These are phyloP conservation scores for Amphibalanus amphitrite DNA, from an alignment of 1,140 invertebrate species.

Conservation along the genomic window DNA sequence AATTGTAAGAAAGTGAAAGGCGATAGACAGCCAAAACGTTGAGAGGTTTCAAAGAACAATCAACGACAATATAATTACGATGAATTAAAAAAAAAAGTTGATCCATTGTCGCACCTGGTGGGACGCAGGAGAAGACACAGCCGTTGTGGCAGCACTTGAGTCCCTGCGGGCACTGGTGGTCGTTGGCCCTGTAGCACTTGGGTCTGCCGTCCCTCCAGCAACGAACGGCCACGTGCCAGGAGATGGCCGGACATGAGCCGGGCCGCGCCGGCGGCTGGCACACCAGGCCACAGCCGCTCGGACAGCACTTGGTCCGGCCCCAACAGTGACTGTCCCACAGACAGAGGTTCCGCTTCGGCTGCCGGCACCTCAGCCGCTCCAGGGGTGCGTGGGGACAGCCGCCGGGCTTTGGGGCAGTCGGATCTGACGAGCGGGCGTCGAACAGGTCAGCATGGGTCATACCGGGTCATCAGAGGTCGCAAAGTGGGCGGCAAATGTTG, in stretches of 20 bases:
- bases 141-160: slow-evolving; percentile 1
- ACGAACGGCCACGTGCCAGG: neutral
- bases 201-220: neutral
- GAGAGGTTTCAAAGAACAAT: too few relatives aligned
- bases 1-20: too few relatives aligned
- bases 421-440: slow-evolving; percentile 1
- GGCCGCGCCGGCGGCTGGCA: neutral
- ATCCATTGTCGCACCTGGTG: too few relatives aligned
- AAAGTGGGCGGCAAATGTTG: too few relatives aligned
- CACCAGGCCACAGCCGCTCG: neutral
- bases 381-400: neutral
- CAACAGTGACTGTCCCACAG: neutral
- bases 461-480: too few relatives aligned
- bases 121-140: neutral
- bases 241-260: neutral
- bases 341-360: neutral
- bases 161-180: neutral
- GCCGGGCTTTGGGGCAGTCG: slow-evolving; percentile 7
- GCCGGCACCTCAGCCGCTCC: neutral
- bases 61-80: too few relatives aligned
- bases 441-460: too few relatives aligned
- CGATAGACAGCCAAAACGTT: too few relatives aligned
- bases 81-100: too few relatives aligned
- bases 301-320: neutral
- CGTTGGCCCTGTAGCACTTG: neutral